phyloP scores from a whole-genome alignment of 2,888 invertebrate species.

The Callinectes sapidus region DNA sequence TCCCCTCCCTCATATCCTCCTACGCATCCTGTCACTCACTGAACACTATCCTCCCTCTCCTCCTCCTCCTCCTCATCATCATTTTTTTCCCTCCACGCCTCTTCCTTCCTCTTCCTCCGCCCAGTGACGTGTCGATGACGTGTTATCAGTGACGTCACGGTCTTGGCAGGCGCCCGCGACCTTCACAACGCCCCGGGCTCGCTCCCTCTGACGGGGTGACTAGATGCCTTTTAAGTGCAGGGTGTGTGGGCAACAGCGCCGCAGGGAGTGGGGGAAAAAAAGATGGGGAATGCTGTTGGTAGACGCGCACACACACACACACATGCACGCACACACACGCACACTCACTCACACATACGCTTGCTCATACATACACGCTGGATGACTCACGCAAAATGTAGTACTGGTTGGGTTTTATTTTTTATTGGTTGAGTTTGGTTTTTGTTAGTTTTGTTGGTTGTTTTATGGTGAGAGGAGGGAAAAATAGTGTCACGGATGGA shows the following conservation, averaged over 20 bases:
- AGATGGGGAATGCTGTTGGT: background rate
- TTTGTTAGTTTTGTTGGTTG: too few species aligned
- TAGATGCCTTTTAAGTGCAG: background rate
- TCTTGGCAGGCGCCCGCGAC: background rate
- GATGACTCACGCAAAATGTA: background rate
- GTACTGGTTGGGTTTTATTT: background rate
- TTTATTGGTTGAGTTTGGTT: background rate
- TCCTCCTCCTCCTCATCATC: background rate
- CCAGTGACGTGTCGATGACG: background rate
- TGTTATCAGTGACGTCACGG: background rate
- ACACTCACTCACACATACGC: background rate
- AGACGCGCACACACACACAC: background rate
- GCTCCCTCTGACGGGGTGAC: background rate
- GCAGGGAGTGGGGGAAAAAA: background rate
- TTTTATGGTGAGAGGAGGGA: background rate
- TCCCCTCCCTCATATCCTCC: background rate
- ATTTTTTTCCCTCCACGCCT: background rate
- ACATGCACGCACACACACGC: background rate
- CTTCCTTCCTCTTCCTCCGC: background rate
- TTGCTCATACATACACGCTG: background rate
- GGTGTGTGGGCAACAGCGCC: slow-evolving; percentile 17
- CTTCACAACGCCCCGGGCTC: slow-evolving; percentile 13
- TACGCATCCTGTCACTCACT: too few species aligned
- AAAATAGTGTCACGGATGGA: background rate
- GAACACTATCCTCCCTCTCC: background rate